A percentile compares a stretch with the other conserved stretches of the same genome.
Conservation (phyloP, 2,888 invertebrate species). For the Orthonychiurus folsomi region DNA sequence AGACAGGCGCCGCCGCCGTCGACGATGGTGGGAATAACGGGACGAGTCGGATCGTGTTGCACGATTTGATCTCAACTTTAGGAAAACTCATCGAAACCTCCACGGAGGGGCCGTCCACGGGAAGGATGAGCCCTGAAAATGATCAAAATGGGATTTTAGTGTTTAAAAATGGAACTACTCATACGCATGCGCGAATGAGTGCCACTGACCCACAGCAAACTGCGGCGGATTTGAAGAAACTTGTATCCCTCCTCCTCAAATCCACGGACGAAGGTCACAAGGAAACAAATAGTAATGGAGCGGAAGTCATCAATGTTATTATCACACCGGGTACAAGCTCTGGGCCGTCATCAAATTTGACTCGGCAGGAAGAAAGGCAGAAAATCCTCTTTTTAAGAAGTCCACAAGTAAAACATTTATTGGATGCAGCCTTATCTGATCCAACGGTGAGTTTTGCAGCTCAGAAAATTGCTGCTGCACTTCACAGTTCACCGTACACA, state of each 20-base stretch:
- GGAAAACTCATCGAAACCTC: conserved; percentile 22
- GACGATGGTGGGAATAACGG: conserved; percentile 7
- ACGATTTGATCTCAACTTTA: conserved; percentile 35
- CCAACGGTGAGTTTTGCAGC: conserved; percentile 33
- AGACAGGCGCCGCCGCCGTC: not conserved
- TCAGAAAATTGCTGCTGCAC: conserved; percentile 35
- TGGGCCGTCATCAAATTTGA: conserved; percentile 7
- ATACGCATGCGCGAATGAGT: conserved; percentile 25
- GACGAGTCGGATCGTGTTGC: conserved; percentile 25
- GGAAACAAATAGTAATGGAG: conserved; percentile 23
- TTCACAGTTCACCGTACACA: conserved; percentile 18
- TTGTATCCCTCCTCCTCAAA: conserved; percentile 35
- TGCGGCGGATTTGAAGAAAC: conserved; percentile 38
- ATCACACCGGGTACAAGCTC: conserved; percentile 31
- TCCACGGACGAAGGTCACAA: conserved; percentile 19
- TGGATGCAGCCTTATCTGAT: conserved; percentile 34
- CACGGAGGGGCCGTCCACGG: conserved; percentile 6
- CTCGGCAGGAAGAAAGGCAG: conserved; percentile 20
- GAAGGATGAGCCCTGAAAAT: conserved; percentile 15
- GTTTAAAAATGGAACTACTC: conserved; percentile 2
- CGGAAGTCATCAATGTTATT: conserved; percentile 39
- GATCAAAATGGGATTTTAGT: too few relatives aligned
- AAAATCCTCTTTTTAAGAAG: conserved; percentile 38
- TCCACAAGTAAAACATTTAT: conserved; percentile 38
- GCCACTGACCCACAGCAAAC: conserved; percentile 38